Base-by-base conservation (phyloP, 37 sponge, comb jelly and placozoan genomes). In the Eunapius fragilis region DNA sequence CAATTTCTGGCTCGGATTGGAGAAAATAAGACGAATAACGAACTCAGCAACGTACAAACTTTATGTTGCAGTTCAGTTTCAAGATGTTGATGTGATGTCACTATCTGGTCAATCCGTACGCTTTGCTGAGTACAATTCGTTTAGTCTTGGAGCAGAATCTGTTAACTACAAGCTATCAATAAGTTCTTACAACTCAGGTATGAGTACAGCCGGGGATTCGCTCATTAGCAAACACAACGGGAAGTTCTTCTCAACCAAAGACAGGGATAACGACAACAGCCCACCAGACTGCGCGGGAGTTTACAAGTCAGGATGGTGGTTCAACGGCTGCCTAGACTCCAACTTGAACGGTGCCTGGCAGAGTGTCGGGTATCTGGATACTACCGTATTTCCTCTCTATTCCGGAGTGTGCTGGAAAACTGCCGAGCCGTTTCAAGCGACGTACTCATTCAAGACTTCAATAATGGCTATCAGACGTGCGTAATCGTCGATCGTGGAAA, bases 1-100 rank as follows among this genome's bases (percentile, higher is more conserved):
- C 31, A 88, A 92, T 68, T 92, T 80, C 72, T 92, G 88, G 88
- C 75, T 92, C 22, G 92, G 92, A 4, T 68, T 92, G 37, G 92
- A 92, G 37, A 88, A 92, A 32, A 84, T 92, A 13, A 28, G 77
- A 14, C 32, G 75, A 48, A 74, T 92, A 25, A 90, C 90, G 31
- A 67, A 74, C 11, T 38, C 36, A 5, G 31, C 25, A 17, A 47
- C 83, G 22, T 84, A 78, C 38, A 35, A 80, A 4, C 85, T 85
- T 25, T 31, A 31, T 88, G 48, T 45, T 70, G 28, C 22, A 50
- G 27, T 82, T 88, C 37, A 69, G 4, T 14, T 12, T 17, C 14
- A 23, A 36, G 23, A 50, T 12, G 26, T 7, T n/a, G 24, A 35
- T 24, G 26, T 37, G 5, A 24, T 24, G 14, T 23, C 19, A 2